Evolutionary conservation across 2,888 invertebrate species (phyloP), one percentile per base, ranked within the genome.

Genomic region (Oscheius sp.): DNA sequence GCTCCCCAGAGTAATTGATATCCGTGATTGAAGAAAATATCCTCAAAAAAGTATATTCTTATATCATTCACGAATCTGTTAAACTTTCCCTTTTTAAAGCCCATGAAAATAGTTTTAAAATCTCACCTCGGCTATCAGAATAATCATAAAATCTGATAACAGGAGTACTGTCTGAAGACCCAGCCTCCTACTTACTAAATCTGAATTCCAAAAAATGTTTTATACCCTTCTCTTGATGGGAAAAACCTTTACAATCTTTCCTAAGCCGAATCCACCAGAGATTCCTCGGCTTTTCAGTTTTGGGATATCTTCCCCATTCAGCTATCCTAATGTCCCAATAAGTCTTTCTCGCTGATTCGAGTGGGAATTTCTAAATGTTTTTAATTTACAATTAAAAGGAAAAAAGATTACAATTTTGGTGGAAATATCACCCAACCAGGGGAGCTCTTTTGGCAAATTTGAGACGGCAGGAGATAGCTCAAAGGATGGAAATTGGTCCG

Each of bases 401-500:
- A 42, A 3, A 42, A 6, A 42, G 20, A 15, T 42, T 12, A 42
- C 42, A 10, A 10, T 42, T 10, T 42, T 15, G 20, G 42, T 6
- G 20, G n/a, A 42, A 10, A 42, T 10, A 6, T 42, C 42, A 42
- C 4, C 42, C 12, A 42, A 20, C 4, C 42, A 17, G 4, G 42
- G 42, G 42, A 10, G n/a, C n/a, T n/a, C n/a, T n/a, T n/a, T n/a
- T n/a, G n/a, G n/a, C n/a, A n/a, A n/a, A n/a, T n/a, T n/a, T n/a
- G n/a, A n/a, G n/a, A n/a, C n/a, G n/a, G n/a, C n/a, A n/a, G n/a
- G n/a, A n/a, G n/a, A n/a, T n/a, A n/a, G n/a, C n/a, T n/a, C n/a
- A n/a, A 53, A 53, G 12, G 65, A 27, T 8, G 53, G 53, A 34
- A 53, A 53, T 23, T 33, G 65, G 17, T 65, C 65, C 17, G 31